Percentiles rank a stretch among this genome's conserved stretches.
Conservation (phyloP, 2,888 invertebrate species). For the Pimpla rufipes region DNA sequence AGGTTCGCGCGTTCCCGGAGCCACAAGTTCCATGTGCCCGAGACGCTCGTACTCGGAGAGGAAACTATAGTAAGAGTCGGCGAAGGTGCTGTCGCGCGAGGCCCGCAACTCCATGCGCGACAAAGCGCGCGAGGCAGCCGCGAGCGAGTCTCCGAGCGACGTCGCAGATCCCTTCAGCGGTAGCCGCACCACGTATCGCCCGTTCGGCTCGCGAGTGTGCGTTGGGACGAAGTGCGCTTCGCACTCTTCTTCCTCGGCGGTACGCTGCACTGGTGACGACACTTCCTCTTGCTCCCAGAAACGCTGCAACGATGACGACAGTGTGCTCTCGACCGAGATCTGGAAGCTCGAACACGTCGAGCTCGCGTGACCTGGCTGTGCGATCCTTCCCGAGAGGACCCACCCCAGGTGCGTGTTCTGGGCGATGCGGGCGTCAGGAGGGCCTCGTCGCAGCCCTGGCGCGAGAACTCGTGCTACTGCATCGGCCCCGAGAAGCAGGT, state of each 20-base stretch:
- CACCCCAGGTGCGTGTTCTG: not conserved
- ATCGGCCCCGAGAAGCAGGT: not conserved
- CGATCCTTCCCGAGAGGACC: slow-evolving; percentile 22
- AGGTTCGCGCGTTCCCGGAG: not conserved
- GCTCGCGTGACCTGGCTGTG: not conserved
- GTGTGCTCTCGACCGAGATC: slow-evolving; percentile 38
- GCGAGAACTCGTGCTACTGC: no score
- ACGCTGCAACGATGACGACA: slow-evolving; percentile 46
- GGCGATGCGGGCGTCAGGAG: not conserved
- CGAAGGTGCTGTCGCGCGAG: not conserved
- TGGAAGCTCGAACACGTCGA: not conserved
- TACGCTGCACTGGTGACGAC: not conserved
- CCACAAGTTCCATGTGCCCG: slow-evolving; percentile 56
- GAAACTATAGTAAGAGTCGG: slow-evolving; percentile 23
- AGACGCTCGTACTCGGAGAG: slow-evolving; percentile 52
- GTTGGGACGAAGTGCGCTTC: slow-evolving; percentile 72
- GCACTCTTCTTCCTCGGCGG: slow-evolving; percentile 69
- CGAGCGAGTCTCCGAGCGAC: slow-evolving; percentile 69
- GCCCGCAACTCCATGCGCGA: slow-evolving; percentile 30
- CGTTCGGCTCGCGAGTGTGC: slow-evolving; percentile 49
- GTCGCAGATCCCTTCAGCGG: slow-evolving; percentile 69
- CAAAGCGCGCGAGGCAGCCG: slow-evolving; percentile 35
- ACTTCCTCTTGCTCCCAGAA: slow-evolving; percentile 65
- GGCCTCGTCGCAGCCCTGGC: not conserved
- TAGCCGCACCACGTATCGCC: slow-evolving; percentile 72